Conservation (phyloP, 1,140 invertebrate genomes). For the Brachionus rotundiformis region DNA sequence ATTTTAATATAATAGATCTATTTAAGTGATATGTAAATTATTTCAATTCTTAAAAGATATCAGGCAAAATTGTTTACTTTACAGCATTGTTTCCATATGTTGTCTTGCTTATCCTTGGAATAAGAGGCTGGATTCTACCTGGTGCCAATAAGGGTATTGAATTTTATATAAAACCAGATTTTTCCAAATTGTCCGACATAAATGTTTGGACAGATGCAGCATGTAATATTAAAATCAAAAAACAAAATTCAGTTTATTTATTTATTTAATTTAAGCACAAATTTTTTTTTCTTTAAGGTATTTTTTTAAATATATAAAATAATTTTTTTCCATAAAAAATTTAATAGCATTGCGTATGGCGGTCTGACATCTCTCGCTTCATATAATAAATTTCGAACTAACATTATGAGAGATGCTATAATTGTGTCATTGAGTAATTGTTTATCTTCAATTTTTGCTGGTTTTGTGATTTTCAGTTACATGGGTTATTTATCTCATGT, state of each 20-base stretch:
- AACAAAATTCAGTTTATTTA: too few species aligned
- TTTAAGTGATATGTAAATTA: too few species aligned
- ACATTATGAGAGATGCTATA: constrained; percentile 74
- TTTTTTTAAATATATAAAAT: constrained; percentile 56
- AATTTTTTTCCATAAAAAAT: background rate
- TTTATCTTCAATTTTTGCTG: constrained; percentile 93
- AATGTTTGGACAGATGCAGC: constrained; percentile 81
- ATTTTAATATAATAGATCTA: too few species aligned
- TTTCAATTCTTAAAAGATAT: too few species aligned
- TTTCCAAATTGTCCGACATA: constrained; percentile 24
- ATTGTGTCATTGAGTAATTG: constrained; percentile 91
- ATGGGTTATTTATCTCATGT: constrained; percentile 72
- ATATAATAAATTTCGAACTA: constrained; percentile 75
- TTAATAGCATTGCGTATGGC: constrained; percentile 74
- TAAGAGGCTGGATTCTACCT: constrained; percentile 83
- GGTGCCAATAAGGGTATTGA: constrained; percentile 55
- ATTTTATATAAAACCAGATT: constrained; percentile 57
- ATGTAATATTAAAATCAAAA: too few species aligned
- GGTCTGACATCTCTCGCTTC: constrained; percentile 78
- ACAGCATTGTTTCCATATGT: constrained; percentile 93
- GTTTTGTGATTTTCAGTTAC: constrained; percentile 94
- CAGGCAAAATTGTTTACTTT: constrained; percentile 81
- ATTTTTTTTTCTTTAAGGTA: constrained; percentile 79
- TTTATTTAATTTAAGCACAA: constrained; percentile 67
- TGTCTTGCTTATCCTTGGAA: constrained; percentile 79